These are phyloP conservation scores for Mimumesa dahlbomi DNA, from an alignment of 2,888 invertebrate genomes.

Conservation along the genomic window DNA sequence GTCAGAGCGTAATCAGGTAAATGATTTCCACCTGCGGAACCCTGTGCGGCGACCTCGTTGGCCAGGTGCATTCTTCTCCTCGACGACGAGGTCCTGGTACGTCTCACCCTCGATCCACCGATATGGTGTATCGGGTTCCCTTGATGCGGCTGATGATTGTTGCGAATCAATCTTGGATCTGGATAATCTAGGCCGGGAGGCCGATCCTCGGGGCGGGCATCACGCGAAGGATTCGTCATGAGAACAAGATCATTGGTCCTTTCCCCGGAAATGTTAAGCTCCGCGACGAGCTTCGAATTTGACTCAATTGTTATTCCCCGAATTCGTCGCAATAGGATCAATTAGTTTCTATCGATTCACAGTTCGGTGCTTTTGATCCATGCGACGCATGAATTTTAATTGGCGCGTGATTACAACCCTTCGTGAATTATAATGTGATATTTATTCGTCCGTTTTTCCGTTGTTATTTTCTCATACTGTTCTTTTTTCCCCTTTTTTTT, in stretches of 20 bases:
- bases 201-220: conserved; percentile 77
- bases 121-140: conserved; percentile 63
- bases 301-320: conserved; percentile 28
- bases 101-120: conserved; percentile 65
- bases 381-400: too few relatives aligned
- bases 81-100: conserved; percentile 72
- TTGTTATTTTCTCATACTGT: too few relatives aligned
- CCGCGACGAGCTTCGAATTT: conserved; percentile 15
- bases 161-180: conserved; percentile 68
- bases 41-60: conserved; percentile 87
- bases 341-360: too few relatives aligned
- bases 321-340: too few relatives aligned
- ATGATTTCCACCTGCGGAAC: conserved; percentile 70
- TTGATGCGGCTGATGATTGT: conserved; percentile 67
- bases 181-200: conserved; percentile 76
- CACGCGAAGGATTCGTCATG: conserved; percentile 79
- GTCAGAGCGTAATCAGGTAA: conserved; percentile 85
- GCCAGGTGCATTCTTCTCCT: conserved; percentile 87
- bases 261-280: conserved; percentile 47
- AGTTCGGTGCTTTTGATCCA: too few relatives aligned
- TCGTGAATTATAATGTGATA: too few relatives aligned
- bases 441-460: too few relatives aligned
- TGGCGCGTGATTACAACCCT: too few relatives aligned
- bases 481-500: too few relatives aligned
- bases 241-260: conserved; percentile 65